Evolutionary conservation across 2,113 vertebrate species (phyloP), one percentile per base, ranked within the genome.

Genomic region (Dascyllus trimaculatus): DNA sequence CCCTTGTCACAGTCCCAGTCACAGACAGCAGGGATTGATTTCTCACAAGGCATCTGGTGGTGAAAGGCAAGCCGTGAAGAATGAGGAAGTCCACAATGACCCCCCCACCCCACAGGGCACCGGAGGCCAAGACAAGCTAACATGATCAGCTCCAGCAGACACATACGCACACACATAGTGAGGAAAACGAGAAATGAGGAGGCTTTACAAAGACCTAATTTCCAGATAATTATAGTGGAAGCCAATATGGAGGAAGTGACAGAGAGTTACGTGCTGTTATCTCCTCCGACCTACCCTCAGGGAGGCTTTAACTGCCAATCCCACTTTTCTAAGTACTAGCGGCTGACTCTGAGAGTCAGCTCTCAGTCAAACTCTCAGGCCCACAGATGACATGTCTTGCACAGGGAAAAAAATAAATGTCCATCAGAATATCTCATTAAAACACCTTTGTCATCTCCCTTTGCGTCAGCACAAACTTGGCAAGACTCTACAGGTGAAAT

Each of bases 221-320:
- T 80, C 78, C 78, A 77, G 74, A 87, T 92, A 92, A 93, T 93
- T 93, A 92, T 15, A 89, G 88, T 80, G 84, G 81, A 91, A 89
- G 86, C 40, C 66, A 81, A 90, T 85, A 86, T 84, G 51, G 75
- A 82, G 90, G 83, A 91, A 90, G 85, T 88, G 83, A 90, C 79
- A 85, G 57, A 74, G 71, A 75, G 69, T 59, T 81, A 81, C 35
- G 71, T 71, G 75, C 57, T 71, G 85, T 91, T 77, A 84, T 90
- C 85, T 89, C 24, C 59, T 77, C 48, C 13, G 53, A 81, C 66
- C 46, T 67, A 67, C 64, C 90, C 87, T 75, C 35, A 18, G 88
- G 89, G 76, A 75, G 22, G 54, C 63, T 88, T 80, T 63, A 89
- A 79, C 81, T 64, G 71, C 68, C 81, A 80, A 56, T 81, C 82